A percentile compares a stretch with the other conserved stretches of the same genome.
Conservation (phyloP, 1,140 invertebrate species). For the Conopomorpha cramerella region DNA sequence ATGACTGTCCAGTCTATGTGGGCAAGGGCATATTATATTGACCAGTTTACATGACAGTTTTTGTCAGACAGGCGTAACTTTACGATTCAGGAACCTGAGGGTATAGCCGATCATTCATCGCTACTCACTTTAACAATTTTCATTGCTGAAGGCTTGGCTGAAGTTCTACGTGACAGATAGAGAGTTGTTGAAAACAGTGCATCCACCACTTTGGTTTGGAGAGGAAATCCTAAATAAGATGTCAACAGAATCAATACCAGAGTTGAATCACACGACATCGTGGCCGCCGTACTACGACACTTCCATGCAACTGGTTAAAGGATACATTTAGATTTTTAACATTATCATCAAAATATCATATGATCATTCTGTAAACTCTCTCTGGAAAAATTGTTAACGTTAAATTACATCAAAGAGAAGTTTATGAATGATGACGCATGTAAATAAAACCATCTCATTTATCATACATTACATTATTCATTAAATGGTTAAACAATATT, state of each 20-base stretch:
- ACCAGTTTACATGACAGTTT: background rate
- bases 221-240: too few relatives aligned
- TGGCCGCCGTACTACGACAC: conserved; percentile 22
- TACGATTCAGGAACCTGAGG: background rate
- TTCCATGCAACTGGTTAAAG: conserved; percentile 47
- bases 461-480: background rate
- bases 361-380: conserved; percentile 14
- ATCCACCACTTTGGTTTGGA: conserved; percentile 51
- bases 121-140: too few relatives aligned
- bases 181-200: conserved; percentile 47
- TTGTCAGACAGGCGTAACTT: background rate
- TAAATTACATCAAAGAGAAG: too few relatives aligned
- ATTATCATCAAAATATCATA: conserved; percentile 12
- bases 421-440: too few relatives aligned
- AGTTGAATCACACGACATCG: too few relatives aligned
- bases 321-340: conserved; percentile 36
- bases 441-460: too few relatives aligned
- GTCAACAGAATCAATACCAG: too few relatives aligned
- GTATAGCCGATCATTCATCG: conserved; percentile 22
- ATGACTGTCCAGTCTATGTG: too few relatives aligned
- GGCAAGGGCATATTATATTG: too few relatives aligned
- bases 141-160: conserved; percentile 58
- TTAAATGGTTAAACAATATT: conserved; percentile 17
- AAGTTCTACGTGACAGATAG: conserved; percentile 60
- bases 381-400: too few relatives aligned